Conservation (phyloP, 2,888 invertebrate genomes). For the Tinea trinotella region DNA sequence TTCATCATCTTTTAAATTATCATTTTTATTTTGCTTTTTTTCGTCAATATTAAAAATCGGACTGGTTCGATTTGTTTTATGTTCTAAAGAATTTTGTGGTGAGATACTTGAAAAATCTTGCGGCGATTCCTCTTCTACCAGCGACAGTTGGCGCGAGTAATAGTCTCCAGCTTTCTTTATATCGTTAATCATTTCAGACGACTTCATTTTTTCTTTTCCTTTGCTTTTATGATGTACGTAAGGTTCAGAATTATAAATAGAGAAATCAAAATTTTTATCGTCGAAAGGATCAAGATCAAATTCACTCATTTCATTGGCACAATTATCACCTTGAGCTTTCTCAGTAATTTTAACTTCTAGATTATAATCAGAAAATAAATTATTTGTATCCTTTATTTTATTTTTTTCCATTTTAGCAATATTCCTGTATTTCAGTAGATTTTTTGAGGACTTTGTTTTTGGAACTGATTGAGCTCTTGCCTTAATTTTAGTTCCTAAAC, state of each 20-base stretch:
- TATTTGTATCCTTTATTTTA: slow-evolving; percentile 27
- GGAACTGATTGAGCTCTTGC: slow-evolving; percentile 56
- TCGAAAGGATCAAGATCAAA: neutral
- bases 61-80: slow-evolving; percentile 27
- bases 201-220: slow-evolving; percentile 31
- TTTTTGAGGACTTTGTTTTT: slow-evolving; percentile 45
- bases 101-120: slow-evolving; percentile 54
- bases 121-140: slow-evolving; percentile 66
- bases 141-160: slow-evolving; percentile 56
- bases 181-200: slow-evolving; percentile 22
- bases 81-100: slow-evolving; percentile 42
- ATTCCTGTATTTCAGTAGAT: slow-evolving; percentile 45
- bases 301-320: neutral
- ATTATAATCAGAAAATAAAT: slow-evolving; percentile 49
- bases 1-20: slow-evolving; percentile 23
- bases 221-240: neutral
- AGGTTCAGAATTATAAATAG: neutral
- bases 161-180: slow-evolving; percentile 36
- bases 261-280: neutral
- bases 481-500: slow-evolving; percentile 65
- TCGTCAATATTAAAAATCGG: neutral
- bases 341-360: slow-evolving; percentile 57
- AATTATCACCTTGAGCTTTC: slow-evolving; percentile 24
- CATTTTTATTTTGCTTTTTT: slow-evolving; percentile 25
- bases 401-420: slow-evolving; percentile 44